Evolutionary conservation across 92 coral and sea anemone genomes (phyloP).

Genomic region (Bergia sp.): DNA sequence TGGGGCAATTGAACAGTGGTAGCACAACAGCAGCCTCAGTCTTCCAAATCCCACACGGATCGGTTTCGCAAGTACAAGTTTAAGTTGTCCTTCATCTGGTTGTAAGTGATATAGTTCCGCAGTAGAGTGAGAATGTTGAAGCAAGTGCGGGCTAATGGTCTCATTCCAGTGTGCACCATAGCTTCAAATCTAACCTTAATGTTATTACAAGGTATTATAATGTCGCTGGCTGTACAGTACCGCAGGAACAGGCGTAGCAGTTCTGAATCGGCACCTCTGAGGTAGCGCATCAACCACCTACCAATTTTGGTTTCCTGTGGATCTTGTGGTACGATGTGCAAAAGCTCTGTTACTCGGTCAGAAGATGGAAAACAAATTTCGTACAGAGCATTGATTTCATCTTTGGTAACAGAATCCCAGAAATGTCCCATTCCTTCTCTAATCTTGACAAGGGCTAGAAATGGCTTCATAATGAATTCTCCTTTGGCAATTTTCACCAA

Average conservation of each 20-base stretch:
- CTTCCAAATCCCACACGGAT: slow-evolving; percentile 44
- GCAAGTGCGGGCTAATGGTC: slow-evolving; percentile 55
- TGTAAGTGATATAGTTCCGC: slow-evolving; percentile 45
- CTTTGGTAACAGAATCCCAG: slow-evolving; percentile 39
- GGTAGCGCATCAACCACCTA: slow-evolving; percentile 53
- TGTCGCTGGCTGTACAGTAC: slow-evolving; percentile 51
- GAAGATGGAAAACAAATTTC: slow-evolving; percentile 35
- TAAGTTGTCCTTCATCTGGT: slow-evolving; percentile 40
- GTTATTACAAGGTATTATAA: slow-evolving; percentile 43
- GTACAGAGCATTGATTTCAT: slow-evolving; percentile 49
- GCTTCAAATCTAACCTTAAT: slow-evolving; percentile 45
- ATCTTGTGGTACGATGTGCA: slow-evolving; percentile 33
- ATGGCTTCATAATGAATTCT: slow-evolving; percentile 58
- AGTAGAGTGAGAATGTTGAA: slow-evolving; percentile 46
- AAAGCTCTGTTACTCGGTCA: slow-evolving; percentile 20
- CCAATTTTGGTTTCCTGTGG: slow-evolving; percentile 23
- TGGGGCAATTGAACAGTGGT: neutral
- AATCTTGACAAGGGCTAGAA: slow-evolving; percentile 48
- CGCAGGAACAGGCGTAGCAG: slow-evolving; percentile 49
- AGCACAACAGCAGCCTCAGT: neutral
- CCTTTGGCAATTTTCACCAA: slow-evolving; percentile 34
- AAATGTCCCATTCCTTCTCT: slow-evolving; percentile 54
- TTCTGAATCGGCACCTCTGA: slow-evolving; percentile 30
- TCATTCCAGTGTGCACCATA: slow-evolving; percentile 52
- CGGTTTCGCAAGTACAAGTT: slow-evolving; percentile 49